Conservation (phyloP, 1,140 invertebrate species). For the Branchinecta lindahli region DNA sequence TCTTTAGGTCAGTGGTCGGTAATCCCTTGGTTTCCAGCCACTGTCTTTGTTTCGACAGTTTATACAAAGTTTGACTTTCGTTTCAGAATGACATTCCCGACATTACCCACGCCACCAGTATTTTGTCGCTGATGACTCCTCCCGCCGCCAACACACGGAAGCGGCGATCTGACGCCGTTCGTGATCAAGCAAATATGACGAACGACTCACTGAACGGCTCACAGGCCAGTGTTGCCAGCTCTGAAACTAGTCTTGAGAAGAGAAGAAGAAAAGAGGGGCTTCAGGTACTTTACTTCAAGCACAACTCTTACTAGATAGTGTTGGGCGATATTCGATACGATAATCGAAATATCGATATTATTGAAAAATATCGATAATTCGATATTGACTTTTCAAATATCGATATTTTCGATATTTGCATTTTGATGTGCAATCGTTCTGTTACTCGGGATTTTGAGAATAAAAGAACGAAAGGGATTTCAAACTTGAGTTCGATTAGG, state of each 20-base stretch:
- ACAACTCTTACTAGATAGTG: no score
- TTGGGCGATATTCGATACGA: no score
- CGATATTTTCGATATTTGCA: no score
- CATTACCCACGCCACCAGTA: slow-evolving; percentile 4
- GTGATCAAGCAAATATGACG: neutral
- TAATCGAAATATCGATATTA: no score
- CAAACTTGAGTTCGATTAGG: neutral
- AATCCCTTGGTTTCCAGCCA: no score
- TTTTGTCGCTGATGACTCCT: slow-evolving; percentile 12
- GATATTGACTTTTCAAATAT: no score
- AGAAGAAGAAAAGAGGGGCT: neutral
- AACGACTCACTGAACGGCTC: neutral
- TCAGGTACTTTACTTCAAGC: neutral
- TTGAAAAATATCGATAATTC: no score
- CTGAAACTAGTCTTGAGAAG: neutral
- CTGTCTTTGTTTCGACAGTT: no score
- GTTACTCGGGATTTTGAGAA: neutral
- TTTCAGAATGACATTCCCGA: neutral
- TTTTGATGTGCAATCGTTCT: neutral
- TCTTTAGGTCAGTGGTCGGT: no score
- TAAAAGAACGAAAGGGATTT: neutral
- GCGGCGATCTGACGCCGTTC: slow-evolving; percentile 7
- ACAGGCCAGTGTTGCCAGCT: neutral
- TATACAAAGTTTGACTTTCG: no score
- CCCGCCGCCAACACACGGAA: slow-evolving; percentile 16